A percentile compares a stretch with the other conserved stretches of the same genome.
Conservation (phyloP, 1,140 invertebrate genomes). For the Paraescarpia echinospica region DNA sequence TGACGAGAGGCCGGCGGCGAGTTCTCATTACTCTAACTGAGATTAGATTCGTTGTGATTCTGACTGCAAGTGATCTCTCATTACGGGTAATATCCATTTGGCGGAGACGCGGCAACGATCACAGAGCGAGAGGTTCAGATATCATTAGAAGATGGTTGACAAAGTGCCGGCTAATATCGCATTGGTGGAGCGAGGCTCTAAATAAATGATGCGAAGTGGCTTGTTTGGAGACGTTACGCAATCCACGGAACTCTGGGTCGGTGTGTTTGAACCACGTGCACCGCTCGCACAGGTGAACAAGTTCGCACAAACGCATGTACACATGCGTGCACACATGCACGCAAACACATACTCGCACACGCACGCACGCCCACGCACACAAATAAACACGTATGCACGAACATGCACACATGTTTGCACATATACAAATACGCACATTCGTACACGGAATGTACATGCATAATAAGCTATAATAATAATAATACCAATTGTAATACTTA, state of each 20-base stretch:
- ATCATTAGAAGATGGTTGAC: background rate
- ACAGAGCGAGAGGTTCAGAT: background rate
- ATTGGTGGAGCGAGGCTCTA: background rate
- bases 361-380: too few relatives aligned
- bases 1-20: background rate
- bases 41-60: constrained; percentile 5
- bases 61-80: background rate
- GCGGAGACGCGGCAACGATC: background rate
- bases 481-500: too few relatives aligned
- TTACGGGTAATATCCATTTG: background rate
- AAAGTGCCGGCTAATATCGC: background rate
- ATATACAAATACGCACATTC: too few relatives aligned
- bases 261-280: too few relatives aligned
- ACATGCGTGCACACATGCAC: background rate
- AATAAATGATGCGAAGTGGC: background rate
- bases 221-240: background rate
- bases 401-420: too few relatives aligned
- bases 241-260: too few relatives aligned
- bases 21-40: background rate
- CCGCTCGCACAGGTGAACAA: too few relatives aligned
- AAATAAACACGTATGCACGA: too few relatives aligned
- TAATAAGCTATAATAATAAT: background rate
- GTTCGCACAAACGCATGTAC: background rate
- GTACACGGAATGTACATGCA: too few relatives aligned
- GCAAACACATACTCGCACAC: background rate